These are phyloP conservation scores for Calycopis cecrops DNA, from an alignment of 1,140 invertebrate genomes.

Conservation along the genomic window DNA sequence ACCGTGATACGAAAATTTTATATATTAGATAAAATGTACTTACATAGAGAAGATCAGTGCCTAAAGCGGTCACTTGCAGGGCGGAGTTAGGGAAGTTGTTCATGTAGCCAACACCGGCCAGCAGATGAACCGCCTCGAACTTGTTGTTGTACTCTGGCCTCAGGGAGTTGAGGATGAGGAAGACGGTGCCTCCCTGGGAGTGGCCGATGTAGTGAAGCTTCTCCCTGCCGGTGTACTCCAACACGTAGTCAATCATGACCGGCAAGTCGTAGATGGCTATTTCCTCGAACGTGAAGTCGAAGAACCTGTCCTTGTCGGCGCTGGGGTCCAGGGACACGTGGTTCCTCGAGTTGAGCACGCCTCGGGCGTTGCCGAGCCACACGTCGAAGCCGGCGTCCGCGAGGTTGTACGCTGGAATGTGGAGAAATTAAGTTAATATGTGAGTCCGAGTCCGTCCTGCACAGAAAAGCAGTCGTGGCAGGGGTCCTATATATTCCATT, in stretches of 20 bases:
- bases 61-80: slow-evolving; percentile 22
- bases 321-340: slow-evolving; percentile 73
- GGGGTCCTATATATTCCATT: too few species aligned
- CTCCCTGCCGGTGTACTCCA: slow-evolving; percentile 67
- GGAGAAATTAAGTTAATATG: too few species aligned
- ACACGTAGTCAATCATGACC: slow-evolving; percentile 79
- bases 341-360: slow-evolving; percentile 79
- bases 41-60: slow-evolving; percentile 42
- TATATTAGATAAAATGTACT: slow-evolving; percentile 27
- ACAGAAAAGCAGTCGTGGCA: too few species aligned
- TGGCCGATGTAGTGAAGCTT: slow-evolving; percentile 75
- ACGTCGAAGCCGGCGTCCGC: slow-evolving; percentile 83
- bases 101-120: slow-evolving; percentile 49
- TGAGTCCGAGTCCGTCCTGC: too few species aligned
- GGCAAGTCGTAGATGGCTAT: slow-evolving; percentile 79
- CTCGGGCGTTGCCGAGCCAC: slow-evolving; percentile 84
- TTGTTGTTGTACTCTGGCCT: slow-evolving; percentile 75
- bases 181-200: slow-evolving; percentile 74
- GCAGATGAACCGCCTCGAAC: slow-evolving; percentile 39
- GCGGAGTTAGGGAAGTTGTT: slow-evolving; percentile 38
- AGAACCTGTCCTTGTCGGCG: slow-evolving; percentile 70
- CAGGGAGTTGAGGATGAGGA: slow-evolving; percentile 64
- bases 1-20: too few species aligned
- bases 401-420: slow-evolving; percentile 66
- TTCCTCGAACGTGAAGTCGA: slow-evolving; percentile 79